phyloP scores from a whole-genome alignment of 1,140 invertebrate species.

The Drosophila takahashii region DNA sequence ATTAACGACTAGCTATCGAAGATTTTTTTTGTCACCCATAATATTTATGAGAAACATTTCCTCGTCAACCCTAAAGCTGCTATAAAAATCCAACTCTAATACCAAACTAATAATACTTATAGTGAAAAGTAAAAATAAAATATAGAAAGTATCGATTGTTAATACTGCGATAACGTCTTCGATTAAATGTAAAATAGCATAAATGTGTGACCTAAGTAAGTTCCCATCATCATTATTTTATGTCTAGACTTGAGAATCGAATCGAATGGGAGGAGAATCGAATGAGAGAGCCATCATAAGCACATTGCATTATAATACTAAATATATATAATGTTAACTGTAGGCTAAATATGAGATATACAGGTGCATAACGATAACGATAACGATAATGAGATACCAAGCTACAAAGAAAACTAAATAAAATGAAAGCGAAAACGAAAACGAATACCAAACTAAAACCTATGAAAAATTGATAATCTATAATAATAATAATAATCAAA shows the following conservation, averaged over 20 bases:
- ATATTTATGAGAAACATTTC: conserved; percentile 7
- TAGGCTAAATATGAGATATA: conserved; percentile 58
- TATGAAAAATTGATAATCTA: conserved; percentile 61
- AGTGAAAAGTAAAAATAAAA: neutral
- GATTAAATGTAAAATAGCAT: conserved; percentile 47
- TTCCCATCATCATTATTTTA: conserved; percentile 15
- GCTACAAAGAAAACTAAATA: conserved; percentile 34
- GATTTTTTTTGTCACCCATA: conserved; percentile 39
- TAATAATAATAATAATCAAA: conserved; percentile 47
- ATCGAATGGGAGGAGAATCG: too few species aligned
- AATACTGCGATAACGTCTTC: conserved; percentile 41
- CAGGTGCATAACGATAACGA: conserved; percentile 59
- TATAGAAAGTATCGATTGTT: conserved; percentile 36
- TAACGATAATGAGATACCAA: conserved; percentile 53
- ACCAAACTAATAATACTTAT: conserved; percentile 12
- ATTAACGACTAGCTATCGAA: conserved; percentile 9
- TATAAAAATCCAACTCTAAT: conserved; percentile 27
- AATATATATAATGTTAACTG: conserved; percentile 51
- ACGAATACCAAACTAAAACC: conserved; percentile 39
- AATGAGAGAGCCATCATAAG: conserved; percentile 8
- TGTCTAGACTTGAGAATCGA: conserved; percentile 15
- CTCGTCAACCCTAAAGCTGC: conserved; percentile 16
- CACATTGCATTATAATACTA: conserved; percentile 37
- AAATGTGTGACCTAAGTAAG: conserved; percentile 31
- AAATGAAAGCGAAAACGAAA: conserved; percentile 40